A percentile compares a stretch with the other conserved stretches of the same genome.
phyloP scores from a whole-genome alignment of 2,797 vertebrate genomes.

The Bovichtus variegatus region DNA sequence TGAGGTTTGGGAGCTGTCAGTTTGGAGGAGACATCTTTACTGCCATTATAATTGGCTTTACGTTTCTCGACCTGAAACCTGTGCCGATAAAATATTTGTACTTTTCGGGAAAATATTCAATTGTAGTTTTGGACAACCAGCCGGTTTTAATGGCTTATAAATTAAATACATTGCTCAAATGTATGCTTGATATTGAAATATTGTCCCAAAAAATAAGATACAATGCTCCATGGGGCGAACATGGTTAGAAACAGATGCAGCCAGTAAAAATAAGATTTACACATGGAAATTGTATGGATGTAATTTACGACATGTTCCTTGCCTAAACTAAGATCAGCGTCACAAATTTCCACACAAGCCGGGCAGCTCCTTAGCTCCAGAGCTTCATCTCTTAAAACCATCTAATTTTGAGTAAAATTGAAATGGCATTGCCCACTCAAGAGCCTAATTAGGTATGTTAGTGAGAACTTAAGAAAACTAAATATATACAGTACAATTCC shows the following conservation, averaged over 20 bases:
- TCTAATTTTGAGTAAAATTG: slow-evolving; percentile 36
- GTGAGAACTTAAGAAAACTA: slow-evolving; percentile 2
- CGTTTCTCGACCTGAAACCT: slow-evolving; percentile 64
- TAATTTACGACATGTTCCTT: slow-evolving; percentile 68
- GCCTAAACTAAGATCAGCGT: slow-evolving; percentile 49
- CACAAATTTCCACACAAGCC: slow-evolving; percentile 58
- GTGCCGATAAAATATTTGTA: slow-evolving; percentile 47
- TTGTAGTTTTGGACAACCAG: slow-evolving; percentile 12
- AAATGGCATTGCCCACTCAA: slow-evolving; percentile 34
- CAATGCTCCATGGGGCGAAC: slow-evolving; percentile 21
- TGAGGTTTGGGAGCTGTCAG: slow-evolving; percentile 83
- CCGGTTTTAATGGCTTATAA: slow-evolving; percentile 23
- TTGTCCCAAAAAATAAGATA: slow-evolving; percentile 1
- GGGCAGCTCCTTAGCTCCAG: slow-evolving; percentile 36
- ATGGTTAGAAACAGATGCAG: slow-evolving; percentile 55
- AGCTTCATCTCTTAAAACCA: slow-evolving; percentile 46
- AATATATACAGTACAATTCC: not conserved
- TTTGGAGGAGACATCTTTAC: slow-evolving; percentile 83
- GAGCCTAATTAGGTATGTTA: slow-evolving; percentile 30
- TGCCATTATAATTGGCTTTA: slow-evolving; percentile 70
- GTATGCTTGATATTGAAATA: slow-evolving; percentile 31
- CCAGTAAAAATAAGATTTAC: slow-evolving; percentile 51
- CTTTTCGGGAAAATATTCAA: slow-evolving; percentile 17
- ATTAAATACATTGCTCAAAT: slow-evolving; percentile 29
- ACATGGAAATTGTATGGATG: slow-evolving; percentile 52